phyloP scores from a whole-genome alignment of 1,140 invertebrate genomes.

The Carcinoscorpius rotundicauda region DNA sequence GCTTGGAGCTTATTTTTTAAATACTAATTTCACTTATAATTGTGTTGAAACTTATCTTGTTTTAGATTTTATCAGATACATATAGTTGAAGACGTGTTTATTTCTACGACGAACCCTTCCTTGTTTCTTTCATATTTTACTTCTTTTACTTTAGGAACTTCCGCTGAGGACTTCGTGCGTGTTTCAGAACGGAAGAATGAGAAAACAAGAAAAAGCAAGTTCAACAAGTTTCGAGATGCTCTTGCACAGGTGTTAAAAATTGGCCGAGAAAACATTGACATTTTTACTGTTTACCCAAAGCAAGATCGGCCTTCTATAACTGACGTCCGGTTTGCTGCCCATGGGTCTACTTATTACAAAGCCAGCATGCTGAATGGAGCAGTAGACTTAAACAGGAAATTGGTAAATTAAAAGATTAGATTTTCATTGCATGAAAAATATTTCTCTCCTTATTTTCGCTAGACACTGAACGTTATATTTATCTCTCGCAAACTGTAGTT shows the following conservation, averaged over 20 bases:
- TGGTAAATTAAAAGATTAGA: slow-evolving; percentile 30
- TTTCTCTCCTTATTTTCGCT: too few relatives aligned
- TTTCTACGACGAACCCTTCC: too few relatives aligned
- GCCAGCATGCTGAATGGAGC: slow-evolving; percentile 86
- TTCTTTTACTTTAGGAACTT: slow-evolving; percentile 9
- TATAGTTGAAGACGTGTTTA: too few relatives aligned
- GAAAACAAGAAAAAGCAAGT: slow-evolving; percentile 67
- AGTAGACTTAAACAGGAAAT: slow-evolving; percentile 78
- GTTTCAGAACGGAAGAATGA: slow-evolving; percentile 80
- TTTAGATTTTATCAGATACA: too few relatives aligned
- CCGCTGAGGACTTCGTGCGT: slow-evolving; percentile 59
- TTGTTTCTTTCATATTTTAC: too few relatives aligned
- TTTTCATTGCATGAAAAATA: too few relatives aligned
- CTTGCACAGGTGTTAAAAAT: slow-evolving; percentile 68
- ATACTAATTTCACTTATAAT: too few relatives aligned
- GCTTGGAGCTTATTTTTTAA: too few relatives aligned
- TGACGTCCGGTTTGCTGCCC: slow-evolving; percentile 86
- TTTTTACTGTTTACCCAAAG: slow-evolving; percentile 80
- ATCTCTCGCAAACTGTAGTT: too few relatives aligned
- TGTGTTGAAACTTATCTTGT: too few relatives aligned
- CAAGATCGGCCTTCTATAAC: slow-evolving; percentile 75
- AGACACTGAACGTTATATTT: too few relatives aligned
- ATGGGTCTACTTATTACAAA: slow-evolving; percentile 91
- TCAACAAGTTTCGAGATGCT: slow-evolving; percentile 73
- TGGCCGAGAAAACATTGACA: slow-evolving; percentile 77